Evolutionary conservation across 2,888 invertebrate species (phyloP).

Genomic region (Eupeodes latifasciatus): DNA sequence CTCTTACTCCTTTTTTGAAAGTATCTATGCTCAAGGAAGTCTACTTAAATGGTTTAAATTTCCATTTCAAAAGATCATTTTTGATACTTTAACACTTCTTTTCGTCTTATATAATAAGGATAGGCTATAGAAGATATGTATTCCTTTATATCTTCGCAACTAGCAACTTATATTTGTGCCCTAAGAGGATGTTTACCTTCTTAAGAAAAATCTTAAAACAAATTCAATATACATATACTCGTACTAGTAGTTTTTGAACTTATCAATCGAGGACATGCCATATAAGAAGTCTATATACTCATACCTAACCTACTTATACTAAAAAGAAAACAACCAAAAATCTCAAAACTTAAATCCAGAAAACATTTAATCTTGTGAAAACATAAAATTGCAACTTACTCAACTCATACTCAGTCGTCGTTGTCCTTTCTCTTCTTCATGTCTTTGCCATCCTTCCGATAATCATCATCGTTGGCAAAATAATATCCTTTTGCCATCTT

Average conservation of each 20-base stretch:
- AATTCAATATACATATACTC: slow-evolving; percentile 44
- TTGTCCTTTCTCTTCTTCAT: background rate
- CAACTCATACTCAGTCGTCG: slow-evolving; percentile 1
- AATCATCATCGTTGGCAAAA: slow-evolving; percentile 51
- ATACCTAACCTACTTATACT: too few species aligned
- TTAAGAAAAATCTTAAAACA: slow-evolving; percentile 45
- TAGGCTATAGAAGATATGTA: background rate
- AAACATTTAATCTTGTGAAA: slow-evolving; percentile 55
- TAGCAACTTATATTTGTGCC: background rate
- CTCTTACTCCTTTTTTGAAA: background rate
- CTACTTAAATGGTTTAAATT: slow-evolving; percentile 40
- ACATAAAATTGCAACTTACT: slow-evolving; percentile 64
- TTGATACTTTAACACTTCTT: slow-evolving; percentile 31
- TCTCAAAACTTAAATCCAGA: background rate
- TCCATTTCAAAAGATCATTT: slow-evolving; percentile 51
- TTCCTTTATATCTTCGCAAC: background rate
- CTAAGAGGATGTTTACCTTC: slow-evolving; percentile 4
- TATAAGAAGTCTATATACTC: background rate
- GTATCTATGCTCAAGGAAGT: background rate
- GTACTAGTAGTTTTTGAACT: slow-evolving; percentile 25
- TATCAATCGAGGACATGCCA: slow-evolving; percentile 44
- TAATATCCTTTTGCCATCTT: slow-evolving; percentile 29
- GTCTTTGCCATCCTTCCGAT: slow-evolving; percentile 37
- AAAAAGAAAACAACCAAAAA: slow-evolving; percentile 17
- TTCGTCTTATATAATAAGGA: background rate